Base-by-base conservation (phyloP, 2,113 vertebrate genomes). In the Hypomesus transpacificus region DNA sequence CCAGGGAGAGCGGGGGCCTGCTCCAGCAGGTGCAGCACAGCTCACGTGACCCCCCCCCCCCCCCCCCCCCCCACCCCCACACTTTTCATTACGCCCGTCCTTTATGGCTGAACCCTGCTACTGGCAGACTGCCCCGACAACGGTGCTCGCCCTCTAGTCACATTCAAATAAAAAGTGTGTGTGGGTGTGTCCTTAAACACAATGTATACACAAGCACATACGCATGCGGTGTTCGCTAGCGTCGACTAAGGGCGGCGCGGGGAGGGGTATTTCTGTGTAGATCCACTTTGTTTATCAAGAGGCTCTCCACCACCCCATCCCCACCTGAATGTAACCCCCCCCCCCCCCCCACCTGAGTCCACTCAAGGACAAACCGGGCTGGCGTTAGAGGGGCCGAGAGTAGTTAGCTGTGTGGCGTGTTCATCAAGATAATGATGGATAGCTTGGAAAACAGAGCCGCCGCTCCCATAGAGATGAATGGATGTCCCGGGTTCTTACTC, bases 391-490 rank as follows among this genome's bases (percentile, higher is more conserved):
- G 84, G 72, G 78, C 80, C 86, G 75, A 84, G 86, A 84, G 86
- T 75, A 60, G 76, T 89, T 86, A 88, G 75, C 84, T 75, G 71
- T 76, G 79, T 76, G 71, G 58, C 65, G 83, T 89, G 87, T 88
- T 93, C 88, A 93, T 94, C 90, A 90, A 85, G 83, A 86, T 92
- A 91, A 92, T 92, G 92, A 95, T 81, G 86, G 84, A 94, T 92
- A 87, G 83, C 89, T 91, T 91, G 94, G 7, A 90, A 93, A 92
- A 91, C 77, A 83, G 89, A 69, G 77, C 76, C 74, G 82, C 74
- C 22, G 76, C 80, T 89, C 80, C 63, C 79, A 92, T 85, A 90
- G 87, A 94, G 91, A 95, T 91, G 89, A 92, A 94, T 92, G 77
- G 75, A 68, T 80, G 82, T 59, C 86, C 88, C 84, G 85, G 75